Conservation (phyloP, 2,797 vertebrate species). For the Naso thynnoides region DNA sequence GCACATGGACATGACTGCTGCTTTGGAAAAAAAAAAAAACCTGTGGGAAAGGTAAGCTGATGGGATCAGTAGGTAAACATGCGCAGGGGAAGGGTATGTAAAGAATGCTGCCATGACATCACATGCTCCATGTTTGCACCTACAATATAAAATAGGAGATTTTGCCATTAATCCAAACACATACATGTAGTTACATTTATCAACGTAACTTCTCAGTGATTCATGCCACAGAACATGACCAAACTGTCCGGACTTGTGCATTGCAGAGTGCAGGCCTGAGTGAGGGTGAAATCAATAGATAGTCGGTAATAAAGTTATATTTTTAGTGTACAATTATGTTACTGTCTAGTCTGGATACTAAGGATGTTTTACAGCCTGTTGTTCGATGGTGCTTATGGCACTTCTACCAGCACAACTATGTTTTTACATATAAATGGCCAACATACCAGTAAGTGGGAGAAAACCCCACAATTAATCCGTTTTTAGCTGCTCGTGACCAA, state of each 20-base stretch:
- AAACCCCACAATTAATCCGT: background rate
- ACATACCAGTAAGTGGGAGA: no score
- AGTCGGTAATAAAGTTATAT: background rate
- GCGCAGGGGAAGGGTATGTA: conserved; percentile 52
- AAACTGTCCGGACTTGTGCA: background rate
- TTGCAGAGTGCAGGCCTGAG: background rate
- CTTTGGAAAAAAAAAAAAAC: background rate
- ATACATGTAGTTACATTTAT: background rate
- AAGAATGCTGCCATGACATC: conserved; percentile 62
- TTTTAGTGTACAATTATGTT: background rate
- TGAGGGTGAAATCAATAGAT: no score
- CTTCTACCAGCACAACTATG: background rate
- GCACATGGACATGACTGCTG: conserved; percentile 23
- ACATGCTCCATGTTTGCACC: conserved; percentile 42
- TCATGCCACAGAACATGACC: background rate
- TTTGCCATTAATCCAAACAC: background rate
- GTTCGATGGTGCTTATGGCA: background rate
- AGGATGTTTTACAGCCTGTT: background rate
- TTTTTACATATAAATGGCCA: background rate
- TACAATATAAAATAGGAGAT: background rate
- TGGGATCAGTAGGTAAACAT: conserved; percentile 62
- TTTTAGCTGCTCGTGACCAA: background rate
- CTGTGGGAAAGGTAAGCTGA: conserved; percentile 52
- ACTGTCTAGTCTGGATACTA: background rate
- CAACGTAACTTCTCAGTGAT: background rate